Evolutionary conservation across 2,797 vertebrate genomes (phyloP), one percentile per base, ranked within the genome.

Genomic region (Falco cherrug): DNA sequence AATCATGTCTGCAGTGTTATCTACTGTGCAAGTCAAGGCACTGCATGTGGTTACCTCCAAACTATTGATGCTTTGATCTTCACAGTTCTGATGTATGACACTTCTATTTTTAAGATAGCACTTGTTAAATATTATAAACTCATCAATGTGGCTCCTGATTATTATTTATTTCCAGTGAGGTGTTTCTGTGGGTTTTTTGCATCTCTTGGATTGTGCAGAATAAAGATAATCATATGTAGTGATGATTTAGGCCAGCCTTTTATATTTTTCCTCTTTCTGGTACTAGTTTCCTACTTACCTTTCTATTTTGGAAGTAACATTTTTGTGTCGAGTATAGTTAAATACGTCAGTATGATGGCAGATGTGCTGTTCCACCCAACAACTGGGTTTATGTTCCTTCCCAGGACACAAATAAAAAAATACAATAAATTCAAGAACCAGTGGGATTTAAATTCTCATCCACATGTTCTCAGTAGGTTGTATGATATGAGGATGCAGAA

Each of bases 211-310:
- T 81, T 68, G 80, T 19, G 12, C 51, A 68, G 26, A 37, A 43
- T 14, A 67, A 68, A 51, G 29, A 51, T 83, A 61, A 73, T 67
- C 26, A 39, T 54, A 37, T 4, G 41, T 57, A 84, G 47, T 7
- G 25, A 41, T 64, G 29, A 33, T 73, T 94, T 96, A 88, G 53
- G 82, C 76, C 51, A 81, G 41, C 22, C 37, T 29, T 92, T 50
- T 65, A 17, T 89, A 33, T 87, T 88, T 97, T 96, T 84, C 47
- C 69, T 96, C 60, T 92, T 95, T 96, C 10, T 82, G 11, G 11
- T 95, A 81, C 80, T 93, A 63, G 76, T 64, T 93, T 96, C 81
- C 88, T 89, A 74, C 84, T 93, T 84, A 80, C 3, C 6, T 37
- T 87, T 60, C 24, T 79, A 1, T 79, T 87, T 70, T 80, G 59